phyloP scores from a whole-genome alignment of 1,140 invertebrate species.

The Lucilia sericata region DNA sequence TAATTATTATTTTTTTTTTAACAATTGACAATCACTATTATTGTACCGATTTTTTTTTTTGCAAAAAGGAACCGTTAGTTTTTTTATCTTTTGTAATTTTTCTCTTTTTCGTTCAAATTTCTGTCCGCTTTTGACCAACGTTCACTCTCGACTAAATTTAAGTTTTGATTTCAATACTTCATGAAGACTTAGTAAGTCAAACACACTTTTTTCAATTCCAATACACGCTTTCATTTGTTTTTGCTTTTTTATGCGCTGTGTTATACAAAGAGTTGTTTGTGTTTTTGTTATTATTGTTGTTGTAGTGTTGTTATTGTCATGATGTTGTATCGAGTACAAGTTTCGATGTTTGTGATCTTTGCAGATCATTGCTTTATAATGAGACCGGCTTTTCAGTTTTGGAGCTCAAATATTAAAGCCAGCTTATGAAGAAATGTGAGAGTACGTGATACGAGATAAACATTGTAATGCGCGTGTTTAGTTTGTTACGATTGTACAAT shows the following conservation, averaged over 20 bases:
- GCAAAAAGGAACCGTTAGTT: constrained; percentile 30
- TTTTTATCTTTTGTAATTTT: constrained; percentile 1
- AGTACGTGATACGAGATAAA: constrained; percentile 1
- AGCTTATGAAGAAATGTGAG: constrained; percentile 20
- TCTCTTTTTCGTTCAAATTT: constrained; percentile 7
- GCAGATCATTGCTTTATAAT: constrained; percentile 6
- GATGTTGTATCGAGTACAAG: constrained; percentile 17
- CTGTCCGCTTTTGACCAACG: constrained; percentile 30
- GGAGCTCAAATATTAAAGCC: not conserved
- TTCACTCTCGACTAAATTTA: constrained; percentile 29
- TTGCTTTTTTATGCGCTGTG: constrained; percentile 5
- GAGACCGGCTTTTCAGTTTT: constrained; percentile 39
- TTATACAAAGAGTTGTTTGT: not conserved
- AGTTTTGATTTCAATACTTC: constrained; percentile 36
- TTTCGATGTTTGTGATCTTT: constrained; percentile 30
- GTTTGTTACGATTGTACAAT: not conserved
- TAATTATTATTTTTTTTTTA: constrained; percentile 14
- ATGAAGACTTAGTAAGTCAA: constrained; percentile 34
- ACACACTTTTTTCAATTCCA: constrained; percentile 10
- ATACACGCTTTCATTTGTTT: constrained; percentile 32
- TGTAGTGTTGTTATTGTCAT: not conserved
- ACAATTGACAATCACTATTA: not conserved
- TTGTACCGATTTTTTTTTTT: not conserved
- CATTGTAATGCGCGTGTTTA: not conserved
- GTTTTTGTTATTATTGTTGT: not conserved